A percentile compares a stretch with the other conserved stretches of the same genome.
These are phyloP conservation scores for Himalopsyche tibetana DNA, from an alignment of 2,888 invertebrate genomes.

Conservation along the genomic window DNA sequence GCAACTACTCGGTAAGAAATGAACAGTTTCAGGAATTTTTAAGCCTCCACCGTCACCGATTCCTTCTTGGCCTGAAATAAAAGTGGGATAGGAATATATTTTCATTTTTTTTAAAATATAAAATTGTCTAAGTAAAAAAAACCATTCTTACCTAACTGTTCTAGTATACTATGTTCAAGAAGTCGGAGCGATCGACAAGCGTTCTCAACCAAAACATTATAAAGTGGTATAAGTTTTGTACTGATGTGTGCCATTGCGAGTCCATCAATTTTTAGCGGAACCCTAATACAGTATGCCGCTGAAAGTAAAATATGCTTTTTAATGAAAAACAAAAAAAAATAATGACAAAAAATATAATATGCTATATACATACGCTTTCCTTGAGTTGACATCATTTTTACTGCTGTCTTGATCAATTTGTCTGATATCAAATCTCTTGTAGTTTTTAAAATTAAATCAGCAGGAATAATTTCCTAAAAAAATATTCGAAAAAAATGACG, in stretches of 20 bases:
- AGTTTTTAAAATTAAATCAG: slow-evolving; percentile 79
- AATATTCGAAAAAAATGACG: slow-evolving; percentile 48
- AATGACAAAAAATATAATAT: neutral
- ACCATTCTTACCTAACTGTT: slow-evolving; percentile 75
- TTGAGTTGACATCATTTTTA: slow-evolving; percentile 79
- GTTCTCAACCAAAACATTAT: slow-evolving; percentile 85
- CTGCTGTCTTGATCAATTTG: slow-evolving; percentile 76
- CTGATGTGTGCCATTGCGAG: slow-evolving; percentile 83
- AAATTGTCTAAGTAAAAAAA: neutral
- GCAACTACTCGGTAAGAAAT: slow-evolving; percentile 84
- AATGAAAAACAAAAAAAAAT: slow-evolving; percentile 43
- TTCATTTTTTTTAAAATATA: neutral
- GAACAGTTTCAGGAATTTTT: slow-evolving; percentile 82
- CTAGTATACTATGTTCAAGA: slow-evolving; percentile 80
- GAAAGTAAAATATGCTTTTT: slow-evolving; percentile 67
- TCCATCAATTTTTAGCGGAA: slow-evolving; percentile 83
- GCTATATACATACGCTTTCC: slow-evolving; percentile 78
- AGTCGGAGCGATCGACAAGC: slow-evolving; percentile 83
- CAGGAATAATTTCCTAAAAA: slow-evolving; percentile 78
- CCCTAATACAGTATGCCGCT: slow-evolving; percentile 74
- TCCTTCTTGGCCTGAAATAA: slow-evolving; percentile 73
- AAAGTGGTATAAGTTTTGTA: slow-evolving; percentile 80
- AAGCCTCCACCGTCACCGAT: slow-evolving; percentile 75
- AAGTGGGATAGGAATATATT: slow-evolving; percentile 8
- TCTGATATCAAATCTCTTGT: slow-evolving; percentile 78